Evolutionary conservation across 2,113 vertebrate genomes (phyloP), one percentile per base, ranked within the genome.

Genomic region (Pollachius pollachius): DNA sequence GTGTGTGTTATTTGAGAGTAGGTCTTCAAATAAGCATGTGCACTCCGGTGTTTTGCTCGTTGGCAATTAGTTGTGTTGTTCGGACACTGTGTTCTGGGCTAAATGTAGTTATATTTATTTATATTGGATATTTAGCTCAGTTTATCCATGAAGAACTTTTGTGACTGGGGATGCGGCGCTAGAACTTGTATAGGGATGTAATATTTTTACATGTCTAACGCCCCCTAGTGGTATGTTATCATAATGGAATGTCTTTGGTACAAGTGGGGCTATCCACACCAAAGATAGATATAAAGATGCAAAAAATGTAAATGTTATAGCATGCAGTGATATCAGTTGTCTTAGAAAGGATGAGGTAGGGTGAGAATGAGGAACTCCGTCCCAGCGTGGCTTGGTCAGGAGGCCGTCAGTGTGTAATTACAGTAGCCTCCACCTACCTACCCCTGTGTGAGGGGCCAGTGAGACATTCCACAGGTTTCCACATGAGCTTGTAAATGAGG

Each of bases 401-500:
- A 68, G 48, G 18, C 69, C 62, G 56, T 72, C 56, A 73, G 69
- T 85, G 65, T 48, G 41, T 48, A 48, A 79, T 77, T 74, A 52
- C 73, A 58, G 17, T 48, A 64, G 66, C 48, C 25, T 37, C 56
- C 64, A 19, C 41, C 52, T 61, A 69, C 18, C 58, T 21, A 17
- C 19, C 17, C 9, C 18, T 61, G 21, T 27, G 27, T 75, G 78
- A 68, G 67, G 54, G 52, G 19, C 75, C 66, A 82, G 76, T 84
- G 80, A 88, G 91, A 92, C 85, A 93, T 92, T 91, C 89, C 82
- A 81, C 81, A 73, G 27, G 68, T 69, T 62, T 86, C 76, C 79
- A 80, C 84, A 86, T 79, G 62, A 61, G 27, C 69, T 68, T 90
- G 85, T 85, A 90, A 90, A 93, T 84, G 75, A 93, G 74, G 76